Evolutionary conservation across 1,140 invertebrate species (phyloP), one percentile per base, ranked within the genome.

Genomic region (Magallana gigas): DNA sequence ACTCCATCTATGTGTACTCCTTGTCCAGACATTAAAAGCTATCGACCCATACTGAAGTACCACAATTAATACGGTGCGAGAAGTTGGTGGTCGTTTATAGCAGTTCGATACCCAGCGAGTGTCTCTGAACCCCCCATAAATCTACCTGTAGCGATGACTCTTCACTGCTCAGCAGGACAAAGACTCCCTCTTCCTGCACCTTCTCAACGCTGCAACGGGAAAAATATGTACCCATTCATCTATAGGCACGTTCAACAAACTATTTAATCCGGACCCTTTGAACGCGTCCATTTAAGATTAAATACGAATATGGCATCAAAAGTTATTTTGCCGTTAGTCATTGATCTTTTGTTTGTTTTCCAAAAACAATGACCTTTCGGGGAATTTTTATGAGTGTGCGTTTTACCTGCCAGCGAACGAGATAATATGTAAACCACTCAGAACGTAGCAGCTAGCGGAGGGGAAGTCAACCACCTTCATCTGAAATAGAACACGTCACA

Each of bases 21-120:
- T 76, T 12, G 68, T 76, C 68, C 68, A 76, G 68, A 76, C 68
- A 76, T 76, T 76, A 76, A 76, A 76, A 76, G 68, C 68, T 76
- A 48, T 76, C 68, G 68, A 76, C 68, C 68, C 23, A 76, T 29
- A 76, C 36, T 76, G 68, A 76, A 76, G 68, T 76, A 12, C 68
- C 36, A 29, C 68, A 76, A 29, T 76, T 76, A 29, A 76, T 76
- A 76, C 12, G 8, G 68, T 12, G 23, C 36, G 23, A 76, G 68
- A 76, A 9, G 18, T 23, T 76, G 68, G 18, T 76, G 68, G 68
- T 29, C 68, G 68, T 76, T 76, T 76, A 76, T 76, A 29, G 23
- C 68, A 76, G 68, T 76, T 76, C 68, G 68, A 76, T 76, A 76
- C 36, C 68, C 68, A 76, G 36, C 60, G 14, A 76, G 68, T 12